A percentile compares a stretch with the other conserved stretches of the same genome.
phyloP scores from a whole-genome alignment of 2,888 invertebrate species.

The Deilephila elpenor region DNA sequence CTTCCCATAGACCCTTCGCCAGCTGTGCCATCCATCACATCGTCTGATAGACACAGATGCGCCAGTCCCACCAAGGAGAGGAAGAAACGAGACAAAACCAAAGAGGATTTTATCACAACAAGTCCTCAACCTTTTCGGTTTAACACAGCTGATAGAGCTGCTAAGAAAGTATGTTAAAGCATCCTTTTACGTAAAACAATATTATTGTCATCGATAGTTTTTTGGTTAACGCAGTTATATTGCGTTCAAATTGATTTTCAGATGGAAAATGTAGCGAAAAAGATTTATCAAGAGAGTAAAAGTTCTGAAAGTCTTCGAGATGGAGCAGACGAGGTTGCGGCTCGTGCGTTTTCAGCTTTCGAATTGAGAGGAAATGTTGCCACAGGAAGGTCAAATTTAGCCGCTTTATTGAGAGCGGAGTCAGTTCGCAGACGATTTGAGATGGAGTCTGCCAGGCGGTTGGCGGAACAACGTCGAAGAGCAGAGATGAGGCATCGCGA shows the following conservation, averaged over 20 bases:
- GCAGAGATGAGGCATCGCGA: conserved; percentile 85
- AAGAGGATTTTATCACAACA: conserved; percentile 81
- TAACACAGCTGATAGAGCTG: conserved; percentile 78
- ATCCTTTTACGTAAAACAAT: too few species aligned
- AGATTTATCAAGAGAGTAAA: conserved; percentile 70
- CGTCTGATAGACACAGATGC: conserved; percentile 64
- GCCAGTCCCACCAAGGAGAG: conserved; percentile 66
- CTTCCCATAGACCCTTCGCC: conserved; percentile 78
- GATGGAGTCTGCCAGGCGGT: conserved; percentile 83
- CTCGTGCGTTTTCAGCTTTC: conserved; percentile 75
- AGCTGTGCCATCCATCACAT: conserved; percentile 62
- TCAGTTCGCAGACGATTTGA: conserved; percentile 86
- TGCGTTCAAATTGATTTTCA: conserved; percentile 46
- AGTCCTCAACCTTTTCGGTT: conserved; percentile 82
- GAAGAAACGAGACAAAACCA: conserved; percentile 63
- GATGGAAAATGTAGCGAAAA: conserved; percentile 73
- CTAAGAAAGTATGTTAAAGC: conserved; percentile 64
- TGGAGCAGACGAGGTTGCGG: conserved; percentile 58
- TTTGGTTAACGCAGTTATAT: background rate
- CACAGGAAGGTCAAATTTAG: conserved; percentile 85
- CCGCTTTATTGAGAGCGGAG: conserved; percentile 87
- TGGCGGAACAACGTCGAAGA: conserved; percentile 85
- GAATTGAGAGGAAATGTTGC: conserved; percentile 68
- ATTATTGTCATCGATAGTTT: too few species aligned
- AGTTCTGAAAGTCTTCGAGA: conserved; percentile 61